Evolutionary conservation across 2,888 invertebrate species (phyloP).

Genomic region (Monochamus alternatus): DNA sequence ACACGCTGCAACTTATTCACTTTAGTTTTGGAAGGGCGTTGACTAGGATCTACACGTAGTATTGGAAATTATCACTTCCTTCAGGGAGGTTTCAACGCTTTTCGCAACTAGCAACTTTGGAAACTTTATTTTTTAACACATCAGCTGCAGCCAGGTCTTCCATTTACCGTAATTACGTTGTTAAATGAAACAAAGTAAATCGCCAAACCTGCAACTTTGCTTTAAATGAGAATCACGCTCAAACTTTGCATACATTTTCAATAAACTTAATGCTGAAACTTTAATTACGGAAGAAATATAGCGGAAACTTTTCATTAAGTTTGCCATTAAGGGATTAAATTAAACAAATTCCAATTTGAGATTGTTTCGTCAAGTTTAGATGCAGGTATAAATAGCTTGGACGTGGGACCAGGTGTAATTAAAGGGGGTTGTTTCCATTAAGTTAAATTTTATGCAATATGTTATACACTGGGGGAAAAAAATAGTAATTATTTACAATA

Average conservation of each 20-base stretch:
- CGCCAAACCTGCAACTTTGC: constrained; percentile 53
- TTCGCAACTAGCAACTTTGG: neutral
- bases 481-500: too few relatives aligned
- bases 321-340: constrained; percentile 47
- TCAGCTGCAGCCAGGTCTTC: neutral
- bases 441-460: too few relatives aligned
- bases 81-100: neutral
- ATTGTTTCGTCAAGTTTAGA: constrained; percentile 43
- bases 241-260: constrained; percentile 58
- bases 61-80: neutral
- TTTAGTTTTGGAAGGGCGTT: neutral
- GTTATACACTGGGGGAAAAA: too few relatives aligned
- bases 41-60: too few relatives aligned
- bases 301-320: constrained; percentile 53
- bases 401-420: neutral
- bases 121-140: neutral
- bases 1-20: neutral
- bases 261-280: constrained; percentile 58
- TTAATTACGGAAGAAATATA: constrained; percentile 58
- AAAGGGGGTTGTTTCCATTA: too few relatives aligned
- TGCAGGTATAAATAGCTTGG: neutral
- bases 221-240: constrained; percentile 49
- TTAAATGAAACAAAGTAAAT: constrained; percentile 53
- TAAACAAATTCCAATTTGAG: constrained; percentile 44
- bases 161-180: constrained; percentile 52